A percentile compares a stretch with the other conserved stretches of the same genome.
phyloP scores from a whole-genome alignment of 1,140 invertebrate genomes.

The Diplogasteroides magnus region DNA sequence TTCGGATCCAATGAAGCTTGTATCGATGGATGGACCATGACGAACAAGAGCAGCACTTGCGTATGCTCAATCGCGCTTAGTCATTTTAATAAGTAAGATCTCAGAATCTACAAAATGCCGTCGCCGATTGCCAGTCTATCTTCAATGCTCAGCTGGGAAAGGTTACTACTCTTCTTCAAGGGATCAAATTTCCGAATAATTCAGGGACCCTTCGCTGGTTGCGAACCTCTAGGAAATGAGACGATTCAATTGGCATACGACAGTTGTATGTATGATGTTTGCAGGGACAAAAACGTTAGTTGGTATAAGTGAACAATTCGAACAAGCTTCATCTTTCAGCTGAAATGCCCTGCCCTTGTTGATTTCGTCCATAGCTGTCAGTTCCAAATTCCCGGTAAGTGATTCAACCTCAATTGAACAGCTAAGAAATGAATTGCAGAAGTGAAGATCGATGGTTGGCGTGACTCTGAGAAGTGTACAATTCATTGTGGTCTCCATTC shows the following conservation, averaged over 20 bases:
- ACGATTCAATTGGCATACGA: conserved; percentile 26
- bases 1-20: not conserved
- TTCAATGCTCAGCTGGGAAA: conserved; percentile 1
- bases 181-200: not conserved
- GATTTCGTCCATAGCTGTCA: conserved; percentile 24
- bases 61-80: not conserved
- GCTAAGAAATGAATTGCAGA: conserved; percentile 5
- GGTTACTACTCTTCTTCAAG: conserved; percentile 10
- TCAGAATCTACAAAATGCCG: conserved; percentile 7
- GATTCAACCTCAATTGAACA: not conserved
- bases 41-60: not conserved
- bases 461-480: conserved; percentile 10
- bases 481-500: conserved; percentile 17
- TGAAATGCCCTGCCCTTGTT: conserved; percentile 14
- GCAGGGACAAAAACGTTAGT: conserved; percentile 9
- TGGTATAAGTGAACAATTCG: not conserved
- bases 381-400: conserved; percentile 9
- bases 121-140: conserved; percentile 8
- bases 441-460: conserved; percentile 8
- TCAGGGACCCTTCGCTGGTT: conserved; percentile 26
- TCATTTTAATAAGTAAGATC: conserved; percentile 5
- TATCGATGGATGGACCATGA: not conserved
- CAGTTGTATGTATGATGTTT: conserved; percentile 34
- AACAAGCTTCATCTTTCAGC: not conserved
- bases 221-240: conserved; percentile 26